phyloP scores from a whole-genome alignment of 2,888 invertebrate genomes.

The Papilio demoleus region DNA sequence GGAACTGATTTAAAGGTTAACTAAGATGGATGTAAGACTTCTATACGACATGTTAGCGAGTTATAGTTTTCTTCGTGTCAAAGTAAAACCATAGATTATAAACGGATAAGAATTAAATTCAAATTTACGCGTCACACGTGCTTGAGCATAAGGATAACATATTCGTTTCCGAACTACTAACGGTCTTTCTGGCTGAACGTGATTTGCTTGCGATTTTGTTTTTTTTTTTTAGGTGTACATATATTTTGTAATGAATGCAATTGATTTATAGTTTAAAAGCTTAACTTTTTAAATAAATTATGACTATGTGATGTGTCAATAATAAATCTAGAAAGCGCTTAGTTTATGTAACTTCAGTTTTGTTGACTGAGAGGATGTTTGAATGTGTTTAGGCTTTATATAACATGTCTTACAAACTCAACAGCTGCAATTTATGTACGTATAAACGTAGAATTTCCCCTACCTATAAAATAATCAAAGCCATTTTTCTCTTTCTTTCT shows the following conservation, averaged over 20 bases:
- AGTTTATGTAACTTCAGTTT: conserved; percentile 8
- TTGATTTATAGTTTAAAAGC: background rate
- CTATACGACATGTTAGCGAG: background rate
- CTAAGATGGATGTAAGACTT: background rate
- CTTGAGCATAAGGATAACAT: background rate
- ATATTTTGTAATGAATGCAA: too few species aligned
- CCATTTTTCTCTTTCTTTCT: too few species aligned
- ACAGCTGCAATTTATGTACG: background rate
- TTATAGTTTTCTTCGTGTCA: background rate
- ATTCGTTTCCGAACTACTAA: background rate
- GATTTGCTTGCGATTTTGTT: background rate
- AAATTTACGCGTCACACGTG: background rate
- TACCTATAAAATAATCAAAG: too few species aligned
- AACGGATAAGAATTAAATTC: background rate
- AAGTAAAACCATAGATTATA: background rate
- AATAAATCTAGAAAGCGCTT: conserved; percentile 7
- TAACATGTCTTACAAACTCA: background rate
- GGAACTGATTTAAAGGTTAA: background rate
- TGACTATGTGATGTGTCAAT: background rate
- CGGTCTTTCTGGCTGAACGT: background rate
- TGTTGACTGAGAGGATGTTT: background rate
- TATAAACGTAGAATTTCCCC: too few species aligned
- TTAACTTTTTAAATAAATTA: background rate
- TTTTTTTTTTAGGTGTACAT: too few species aligned
- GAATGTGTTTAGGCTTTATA: background rate